These are phyloP conservation scores for Neuroterus valhalla DNA, from an alignment of 1,140 invertebrate species.

Conservation along the genomic window DNA sequence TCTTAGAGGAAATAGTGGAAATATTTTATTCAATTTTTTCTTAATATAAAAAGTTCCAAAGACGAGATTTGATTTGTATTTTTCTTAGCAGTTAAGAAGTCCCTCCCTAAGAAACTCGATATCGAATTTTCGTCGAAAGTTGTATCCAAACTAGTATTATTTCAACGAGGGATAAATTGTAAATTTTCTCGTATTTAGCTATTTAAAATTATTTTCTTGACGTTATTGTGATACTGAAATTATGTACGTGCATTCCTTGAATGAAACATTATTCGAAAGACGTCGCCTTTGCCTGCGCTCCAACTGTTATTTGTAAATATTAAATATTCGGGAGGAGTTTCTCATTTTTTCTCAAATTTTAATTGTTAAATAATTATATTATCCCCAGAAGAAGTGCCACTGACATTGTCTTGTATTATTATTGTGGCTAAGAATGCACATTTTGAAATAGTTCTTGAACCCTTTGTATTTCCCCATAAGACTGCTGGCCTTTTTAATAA, in stretches of 20 bases:
- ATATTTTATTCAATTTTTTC: no score
- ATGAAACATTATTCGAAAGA: constrained; percentile 16
- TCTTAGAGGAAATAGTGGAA: no score
- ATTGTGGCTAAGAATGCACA: background rate
- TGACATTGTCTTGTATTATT: background rate
- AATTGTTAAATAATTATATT: no score
- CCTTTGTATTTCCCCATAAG: background rate
- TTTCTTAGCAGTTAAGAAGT: no score
- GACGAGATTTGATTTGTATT: no score
- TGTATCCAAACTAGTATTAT: constrained; percentile 2
- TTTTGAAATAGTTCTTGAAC: constrained; percentile 1
- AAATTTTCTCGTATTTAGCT: constrained; percentile 22
- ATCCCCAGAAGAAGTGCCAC: background rate
- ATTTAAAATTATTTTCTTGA: constrained; percentile 18
- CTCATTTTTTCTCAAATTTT: no score
- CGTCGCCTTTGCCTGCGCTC: background rate
- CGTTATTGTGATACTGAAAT: constrained; percentile 27
- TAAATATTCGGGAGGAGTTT: no score
- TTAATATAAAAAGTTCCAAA: no score
- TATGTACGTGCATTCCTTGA: constrained; percentile 26
- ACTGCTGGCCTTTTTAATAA: background rate
- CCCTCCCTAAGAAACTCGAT: no score
- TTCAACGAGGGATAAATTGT: constrained; percentile 12
- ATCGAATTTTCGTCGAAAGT: no score
- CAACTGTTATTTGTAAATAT: no score